Conservation (phyloP, 2,113 vertebrate genomes). For the Phocoena phocoena region DNA sequence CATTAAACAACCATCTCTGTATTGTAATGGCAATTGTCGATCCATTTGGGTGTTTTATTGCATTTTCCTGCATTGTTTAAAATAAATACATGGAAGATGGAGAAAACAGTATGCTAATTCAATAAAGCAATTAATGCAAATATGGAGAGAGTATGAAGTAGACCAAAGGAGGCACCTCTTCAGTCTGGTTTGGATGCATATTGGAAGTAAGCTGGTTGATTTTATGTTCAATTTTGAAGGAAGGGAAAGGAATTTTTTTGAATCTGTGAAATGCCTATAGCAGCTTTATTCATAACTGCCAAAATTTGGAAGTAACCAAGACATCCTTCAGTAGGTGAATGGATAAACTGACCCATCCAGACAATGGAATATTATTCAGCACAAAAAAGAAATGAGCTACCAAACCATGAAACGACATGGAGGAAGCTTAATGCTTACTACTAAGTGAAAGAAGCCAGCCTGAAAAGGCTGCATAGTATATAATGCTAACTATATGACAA, state of each 20-base stretch:
- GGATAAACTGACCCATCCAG: not conserved
- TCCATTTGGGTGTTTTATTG: not conserved
- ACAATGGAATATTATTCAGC: not conserved
- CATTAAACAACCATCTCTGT: not conserved
- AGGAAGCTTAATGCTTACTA: not conserved
- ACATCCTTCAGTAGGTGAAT: not conserved
- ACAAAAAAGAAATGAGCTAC: not conserved
- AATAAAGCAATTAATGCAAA: not conserved
- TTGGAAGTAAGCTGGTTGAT: not conserved
- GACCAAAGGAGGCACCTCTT: not conserved
- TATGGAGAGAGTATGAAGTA: not conserved
- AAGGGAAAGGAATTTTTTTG: not conserved
- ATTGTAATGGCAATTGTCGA: not conserved
- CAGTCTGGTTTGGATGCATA: not conserved
- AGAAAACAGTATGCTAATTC: not conserved
- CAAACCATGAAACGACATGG: not conserved
- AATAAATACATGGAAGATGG: not conserved
- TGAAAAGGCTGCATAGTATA: not conserved
- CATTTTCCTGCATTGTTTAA: not conserved
- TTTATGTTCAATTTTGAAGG: not conserved
- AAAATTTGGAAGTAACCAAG: not conserved
- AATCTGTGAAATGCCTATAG: not conserved
- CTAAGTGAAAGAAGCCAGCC: not conserved
- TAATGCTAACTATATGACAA: not conserved
- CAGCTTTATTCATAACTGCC: not conserved